phyloP scores from a whole-genome alignment of 2,888 invertebrate genomes.

The Cephus nigrinus region DNA sequence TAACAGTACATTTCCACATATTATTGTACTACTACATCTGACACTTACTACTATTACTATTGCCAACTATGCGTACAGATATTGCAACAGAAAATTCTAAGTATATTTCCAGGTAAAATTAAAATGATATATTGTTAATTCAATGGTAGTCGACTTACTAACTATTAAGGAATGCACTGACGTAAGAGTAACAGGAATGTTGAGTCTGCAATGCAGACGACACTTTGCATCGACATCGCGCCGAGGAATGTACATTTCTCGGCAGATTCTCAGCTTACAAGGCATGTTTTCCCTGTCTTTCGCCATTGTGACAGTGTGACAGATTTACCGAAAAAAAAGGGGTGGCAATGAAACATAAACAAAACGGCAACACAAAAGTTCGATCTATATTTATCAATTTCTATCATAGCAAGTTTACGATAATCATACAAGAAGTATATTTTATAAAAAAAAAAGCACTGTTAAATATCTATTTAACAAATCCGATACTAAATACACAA shows the following conservation, averaged over 20 bases:
- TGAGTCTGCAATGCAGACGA: conserved; percentile 18
- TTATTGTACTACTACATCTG: neutral
- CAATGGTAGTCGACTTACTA: neutral
- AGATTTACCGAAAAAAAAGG: neutral
- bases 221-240: conserved; percentile 35
- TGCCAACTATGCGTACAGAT: neutral
- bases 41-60: neutral
- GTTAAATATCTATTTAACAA: neutral
- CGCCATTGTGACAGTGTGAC: neutral
- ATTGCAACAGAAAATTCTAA: neutral
- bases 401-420: neutral
- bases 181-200: conserved; percentile 15
- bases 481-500: neutral
- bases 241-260: conserved; percentile 46
- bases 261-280: conserved; percentile 33
- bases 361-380: neutral
- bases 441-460: too few species aligned
- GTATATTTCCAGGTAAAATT: neutral
- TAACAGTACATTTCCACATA: neutral
- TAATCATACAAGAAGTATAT: neutral
- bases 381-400: neutral
- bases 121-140: neutral
- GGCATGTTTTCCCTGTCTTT: neutral
- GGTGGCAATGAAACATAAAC: neutral
- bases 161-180: neutral